Evolutionary conservation across 2,113 vertebrate genomes (phyloP).

Genomic region (Campylorhamphus procurvoides): DNA sequence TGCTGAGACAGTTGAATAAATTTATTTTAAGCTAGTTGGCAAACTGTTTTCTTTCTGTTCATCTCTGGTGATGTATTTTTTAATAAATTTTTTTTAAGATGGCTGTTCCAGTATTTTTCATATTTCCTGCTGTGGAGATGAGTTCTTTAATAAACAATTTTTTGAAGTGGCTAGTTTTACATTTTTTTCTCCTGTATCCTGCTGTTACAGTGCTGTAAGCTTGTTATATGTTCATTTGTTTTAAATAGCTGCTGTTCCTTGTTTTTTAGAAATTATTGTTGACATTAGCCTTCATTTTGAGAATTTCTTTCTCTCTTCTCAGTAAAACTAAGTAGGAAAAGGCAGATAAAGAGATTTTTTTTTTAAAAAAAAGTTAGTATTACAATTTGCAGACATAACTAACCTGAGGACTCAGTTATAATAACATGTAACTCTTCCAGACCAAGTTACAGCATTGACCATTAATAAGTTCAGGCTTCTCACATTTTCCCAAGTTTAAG

Average conservation of each 20-base stretch:
- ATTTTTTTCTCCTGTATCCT: constrained; percentile 27
- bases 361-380: background rate
- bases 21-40: constrained; percentile 53
- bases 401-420: background rate
- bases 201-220: constrained; percentile 55
- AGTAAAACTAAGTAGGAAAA: background rate
- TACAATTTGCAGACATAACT: background rate
- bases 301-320: background rate
- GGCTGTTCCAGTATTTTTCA: constrained; percentile 48
- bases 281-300: background rate
- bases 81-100: constrained; percentile 70
- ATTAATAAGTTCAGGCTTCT: background rate
- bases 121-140: constrained; percentile 66
- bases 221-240: constrained; percentile 62
- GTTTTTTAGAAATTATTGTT: constrained; percentile 7
- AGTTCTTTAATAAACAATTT: constrained; percentile 68
- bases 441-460: background rate
- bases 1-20: constrained; percentile 50
- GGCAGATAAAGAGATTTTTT: background rate
- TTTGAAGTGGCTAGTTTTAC: constrained; percentile 61
- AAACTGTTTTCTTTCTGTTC: constrained; percentile 47
- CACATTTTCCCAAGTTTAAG: background rate
- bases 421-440: background rate
- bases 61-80: constrained; percentile 42
- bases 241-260: constrained; percentile 40